Evolutionary conservation across 92 coral and sea anemone genomes (phyloP).

Genomic region (Paragorgia papillata): DNA sequence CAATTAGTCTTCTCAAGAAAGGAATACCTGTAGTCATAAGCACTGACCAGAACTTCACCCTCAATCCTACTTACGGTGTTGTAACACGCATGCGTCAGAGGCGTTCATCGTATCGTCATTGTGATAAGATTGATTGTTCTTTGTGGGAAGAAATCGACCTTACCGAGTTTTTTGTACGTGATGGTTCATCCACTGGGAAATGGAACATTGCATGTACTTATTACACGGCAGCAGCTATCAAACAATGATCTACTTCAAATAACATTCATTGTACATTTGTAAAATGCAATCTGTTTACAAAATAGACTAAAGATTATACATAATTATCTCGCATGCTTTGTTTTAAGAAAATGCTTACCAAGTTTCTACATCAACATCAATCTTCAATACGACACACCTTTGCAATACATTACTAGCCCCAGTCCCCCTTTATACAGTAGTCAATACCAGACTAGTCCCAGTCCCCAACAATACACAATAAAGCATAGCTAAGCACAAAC

Average conservation of each 20-base stretch:
- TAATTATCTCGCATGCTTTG: too few relatives aligned
- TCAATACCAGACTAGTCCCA: too few relatives aligned
- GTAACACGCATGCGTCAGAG: not conserved
- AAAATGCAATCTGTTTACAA: too few relatives aligned
- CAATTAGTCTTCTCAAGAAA: not conserved
- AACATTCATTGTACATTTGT: not conserved
- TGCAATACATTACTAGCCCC: too few relatives aligned
- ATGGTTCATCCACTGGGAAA: not conserved
- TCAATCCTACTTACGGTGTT: not conserved
- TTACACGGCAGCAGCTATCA: not conserved
- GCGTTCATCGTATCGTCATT: not conserved
- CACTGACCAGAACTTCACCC: not conserved
- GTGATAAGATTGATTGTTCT: not conserved
- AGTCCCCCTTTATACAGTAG: too few relatives aligned
- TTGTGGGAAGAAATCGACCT: not conserved
- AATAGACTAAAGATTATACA: too few relatives aligned
- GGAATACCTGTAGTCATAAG: slow-evolving; percentile 4
- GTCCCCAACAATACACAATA: too few relatives aligned
- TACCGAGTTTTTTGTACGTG: slow-evolving; percentile 1
- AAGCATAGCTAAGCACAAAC: too few relatives aligned
- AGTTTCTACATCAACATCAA: too few relatives aligned
- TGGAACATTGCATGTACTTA: not conserved
- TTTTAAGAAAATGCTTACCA: too few relatives aligned
- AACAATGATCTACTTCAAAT: not conserved
- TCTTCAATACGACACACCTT: too few relatives aligned